These are phyloP conservation scores for Vidua chalybeata DNA, from an alignment of 2,113 vertebrate genomes.

Conservation along the genomic window DNA sequence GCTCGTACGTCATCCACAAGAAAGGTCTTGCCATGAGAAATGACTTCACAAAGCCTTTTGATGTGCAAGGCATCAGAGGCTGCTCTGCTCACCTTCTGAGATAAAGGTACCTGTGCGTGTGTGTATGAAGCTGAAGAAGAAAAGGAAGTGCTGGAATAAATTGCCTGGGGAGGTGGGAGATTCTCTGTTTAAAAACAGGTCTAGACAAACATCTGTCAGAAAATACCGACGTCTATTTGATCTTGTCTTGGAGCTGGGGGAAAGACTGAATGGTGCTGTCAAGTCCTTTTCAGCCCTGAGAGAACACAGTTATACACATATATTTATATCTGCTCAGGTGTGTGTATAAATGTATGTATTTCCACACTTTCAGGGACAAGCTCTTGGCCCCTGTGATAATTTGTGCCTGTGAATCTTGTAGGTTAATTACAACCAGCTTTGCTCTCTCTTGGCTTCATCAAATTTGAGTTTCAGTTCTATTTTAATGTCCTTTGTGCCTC, in stretches of 20 bases:
- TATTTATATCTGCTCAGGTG: background rate
- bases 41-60: slow-evolving; percentile 21
- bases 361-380: background rate
- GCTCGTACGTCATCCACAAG: background rate
- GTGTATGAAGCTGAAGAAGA: background rate
- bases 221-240: background rate
- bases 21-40: slow-evolving; percentile 34
- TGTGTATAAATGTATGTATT: background rate
- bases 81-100: background rate
- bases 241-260: background rate
- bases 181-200: slow-evolving; percentile 40
- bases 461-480: background rate
- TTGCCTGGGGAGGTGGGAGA: slow-evolving; percentile 42
- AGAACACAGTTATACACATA: background rate
- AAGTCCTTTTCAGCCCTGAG: background rate
- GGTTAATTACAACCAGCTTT: background rate
- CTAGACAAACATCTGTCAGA: slow-evolving; percentile 55
- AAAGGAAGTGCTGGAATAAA: slow-evolving; percentile 3
- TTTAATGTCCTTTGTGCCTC: background rate
- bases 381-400: background rate
- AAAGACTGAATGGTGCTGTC: background rate
- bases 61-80: slow-evolving; percentile 26
- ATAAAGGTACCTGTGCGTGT: background rate
- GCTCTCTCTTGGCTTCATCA: background rate
- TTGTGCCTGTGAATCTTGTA: background rate